Percentiles rank a stretch among this genome's conserved stretches.
Conservation (phyloP, 2,888 invertebrate genomes). For the Hymenopus coronatus region DNA sequence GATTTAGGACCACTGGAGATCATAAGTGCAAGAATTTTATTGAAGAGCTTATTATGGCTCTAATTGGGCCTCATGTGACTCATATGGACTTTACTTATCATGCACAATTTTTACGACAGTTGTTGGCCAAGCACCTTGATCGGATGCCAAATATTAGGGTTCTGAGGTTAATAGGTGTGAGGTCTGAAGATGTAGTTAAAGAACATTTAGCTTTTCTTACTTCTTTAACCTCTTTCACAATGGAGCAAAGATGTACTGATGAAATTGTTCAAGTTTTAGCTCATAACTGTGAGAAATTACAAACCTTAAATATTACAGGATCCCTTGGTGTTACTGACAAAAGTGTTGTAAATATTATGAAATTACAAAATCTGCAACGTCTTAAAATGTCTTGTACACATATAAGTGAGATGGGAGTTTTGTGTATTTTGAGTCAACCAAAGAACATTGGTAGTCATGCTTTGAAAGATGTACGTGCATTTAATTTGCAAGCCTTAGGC, state of each 20-base stretch:
- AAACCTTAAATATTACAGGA: neutral
- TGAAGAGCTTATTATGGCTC: neutral
- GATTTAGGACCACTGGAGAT: neutral
- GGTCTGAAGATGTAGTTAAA: neutral
- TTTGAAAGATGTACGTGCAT: neutral
- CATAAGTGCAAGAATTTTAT: neutral
- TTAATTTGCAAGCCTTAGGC: neutral
- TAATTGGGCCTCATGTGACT: neutral
- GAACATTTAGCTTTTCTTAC: neutral
- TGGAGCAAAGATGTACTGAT: neutral
- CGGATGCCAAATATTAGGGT: neutral
- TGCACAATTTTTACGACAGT: neutral
- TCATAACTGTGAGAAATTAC: neutral
- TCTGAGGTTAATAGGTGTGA: neutral
- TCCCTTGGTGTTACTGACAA: neutral
- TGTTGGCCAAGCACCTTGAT: neutral
- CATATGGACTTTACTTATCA: neutral
- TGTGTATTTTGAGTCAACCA: neutral
- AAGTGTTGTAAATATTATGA: neutral
- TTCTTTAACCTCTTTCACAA: neutral
- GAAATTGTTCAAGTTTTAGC: neutral
- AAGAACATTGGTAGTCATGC: no score
- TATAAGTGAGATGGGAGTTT: neutral
- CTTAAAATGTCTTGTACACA: neutral
- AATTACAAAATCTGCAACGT: neutral